These are phyloP conservation scores for Coreius guichenoti DNA, from an alignment of 2,797 vertebrate genomes.

Conservation along the genomic window DNA sequence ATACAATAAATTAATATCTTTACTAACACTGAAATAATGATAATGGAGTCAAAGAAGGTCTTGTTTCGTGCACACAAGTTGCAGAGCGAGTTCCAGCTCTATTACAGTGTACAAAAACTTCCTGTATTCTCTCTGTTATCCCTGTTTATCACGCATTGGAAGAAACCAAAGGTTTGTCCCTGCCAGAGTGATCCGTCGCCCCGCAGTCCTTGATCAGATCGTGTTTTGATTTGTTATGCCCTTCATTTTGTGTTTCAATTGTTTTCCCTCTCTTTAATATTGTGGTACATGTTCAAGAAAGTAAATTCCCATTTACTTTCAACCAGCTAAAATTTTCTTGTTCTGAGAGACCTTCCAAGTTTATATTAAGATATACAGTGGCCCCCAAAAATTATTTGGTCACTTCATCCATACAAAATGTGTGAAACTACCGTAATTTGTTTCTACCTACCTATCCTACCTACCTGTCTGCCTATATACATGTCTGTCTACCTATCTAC, in stretches of 20 bases:
- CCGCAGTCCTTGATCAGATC: neutral
- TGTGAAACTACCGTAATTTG: neutral
- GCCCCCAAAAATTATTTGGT: constrained; percentile 6
- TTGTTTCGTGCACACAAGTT: neutral
- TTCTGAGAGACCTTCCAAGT: neutral
- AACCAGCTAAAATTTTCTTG: neutral
- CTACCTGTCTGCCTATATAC: neutral
- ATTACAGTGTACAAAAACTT: constrained; percentile 12
- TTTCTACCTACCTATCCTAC: neutral
- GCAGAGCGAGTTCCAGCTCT: neutral
- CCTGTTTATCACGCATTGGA: constrained; percentile 45
- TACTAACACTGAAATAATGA: constrained; percentile 1
- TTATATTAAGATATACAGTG: neutral
- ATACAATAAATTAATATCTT: neutral
- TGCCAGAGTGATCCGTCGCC: neutral
- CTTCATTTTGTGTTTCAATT: constrained; percentile 1
- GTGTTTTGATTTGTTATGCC: constrained; percentile 19
- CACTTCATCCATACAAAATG: constrained; percentile 7
- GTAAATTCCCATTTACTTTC: constrained; percentile 47
- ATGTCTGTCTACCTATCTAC: neutral
- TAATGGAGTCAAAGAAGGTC: neutral
- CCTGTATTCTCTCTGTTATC: constrained; percentile 42
- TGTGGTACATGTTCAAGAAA: constrained; percentile 11
- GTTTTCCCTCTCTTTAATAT: neutral
- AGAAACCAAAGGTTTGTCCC: constrained; percentile 57